phyloP scores from a whole-genome alignment of 2,888 invertebrate species.

The Cyrtodaria siliqua region DNA sequence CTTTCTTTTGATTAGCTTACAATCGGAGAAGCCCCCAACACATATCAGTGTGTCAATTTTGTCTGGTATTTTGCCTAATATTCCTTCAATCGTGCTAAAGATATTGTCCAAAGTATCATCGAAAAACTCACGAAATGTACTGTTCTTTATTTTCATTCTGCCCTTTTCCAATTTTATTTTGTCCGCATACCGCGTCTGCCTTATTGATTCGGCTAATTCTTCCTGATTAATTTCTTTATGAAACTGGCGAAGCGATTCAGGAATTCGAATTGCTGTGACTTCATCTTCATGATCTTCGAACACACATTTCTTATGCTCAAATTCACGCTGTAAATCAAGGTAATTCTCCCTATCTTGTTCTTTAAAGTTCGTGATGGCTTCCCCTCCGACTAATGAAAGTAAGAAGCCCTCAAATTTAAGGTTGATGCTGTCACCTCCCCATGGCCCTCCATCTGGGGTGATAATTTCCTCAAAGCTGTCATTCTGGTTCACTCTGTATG shows the following conservation, averaged over 20 bases:
- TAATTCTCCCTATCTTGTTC: conserved; percentile 25
- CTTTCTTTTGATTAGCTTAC: conserved; percentile 4
- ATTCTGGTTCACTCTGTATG: conserved; percentile 12
- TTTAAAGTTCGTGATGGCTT: conserved; percentile 21
- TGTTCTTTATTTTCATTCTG: conserved; percentile 17
- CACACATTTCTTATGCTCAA: conserved; percentile 40
- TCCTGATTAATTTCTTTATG: conserved; percentile 16
- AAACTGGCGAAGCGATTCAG: conserved; percentile 11
- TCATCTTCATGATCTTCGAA: conserved; percentile 7
- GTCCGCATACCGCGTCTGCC: conserved; percentile 2
- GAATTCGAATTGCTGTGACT: conserved; percentile 14
- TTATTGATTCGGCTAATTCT: conserved; percentile 12
- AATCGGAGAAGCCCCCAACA: conserved; percentile 51
- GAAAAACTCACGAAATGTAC: conserved; percentile 12
- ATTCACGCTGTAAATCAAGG: conserved; percentile 11
- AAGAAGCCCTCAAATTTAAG: conserved; percentile 25
- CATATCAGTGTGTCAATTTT: conserved; percentile 30
- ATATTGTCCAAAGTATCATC: neutral
- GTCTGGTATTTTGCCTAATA: neutral
- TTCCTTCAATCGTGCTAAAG: neutral
- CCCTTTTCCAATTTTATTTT: neutral
- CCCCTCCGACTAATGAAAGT: conserved; percentile 21
- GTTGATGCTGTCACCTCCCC: conserved; percentile 40
- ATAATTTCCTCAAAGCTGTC: conserved; percentile 33
- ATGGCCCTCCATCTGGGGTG: conserved; percentile 36